phyloP scores from a whole-genome alignment of 2,797 vertebrate species.

The Phalanger gymnotis region DNA sequence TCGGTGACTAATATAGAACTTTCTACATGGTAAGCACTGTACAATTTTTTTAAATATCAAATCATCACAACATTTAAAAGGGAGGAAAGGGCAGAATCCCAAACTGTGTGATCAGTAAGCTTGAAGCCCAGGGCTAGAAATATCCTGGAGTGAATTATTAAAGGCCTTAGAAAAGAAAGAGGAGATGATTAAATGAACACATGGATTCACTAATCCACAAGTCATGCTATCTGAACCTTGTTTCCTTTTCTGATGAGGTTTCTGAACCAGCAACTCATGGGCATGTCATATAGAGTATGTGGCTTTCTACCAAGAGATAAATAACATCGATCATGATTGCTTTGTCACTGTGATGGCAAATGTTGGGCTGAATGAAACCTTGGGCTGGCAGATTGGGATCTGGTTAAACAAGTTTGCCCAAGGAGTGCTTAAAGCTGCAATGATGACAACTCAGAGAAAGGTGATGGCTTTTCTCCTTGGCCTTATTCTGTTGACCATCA shows the following conservation, averaged over 20 bases:
- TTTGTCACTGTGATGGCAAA: constrained; percentile 23
- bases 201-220: not conserved
- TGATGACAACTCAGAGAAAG: not conserved
- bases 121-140: not conserved
- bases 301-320: constrained; percentile 27
- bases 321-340: not conserved
- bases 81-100: not conserved
- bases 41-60: not conserved
- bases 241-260: not conserved
- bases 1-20: not conserved
- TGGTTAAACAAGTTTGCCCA: constrained; percentile 3
- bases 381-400: not conserved
- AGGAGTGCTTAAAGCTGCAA: constrained; percentile 32
- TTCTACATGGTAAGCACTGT: not conserved
- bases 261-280: not conserved
- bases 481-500: not conserved
- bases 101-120: not conserved
- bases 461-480: not conserved
- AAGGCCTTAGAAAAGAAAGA: constrained; percentile 1
- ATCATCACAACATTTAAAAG: constrained; percentile 4
- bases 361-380: not conserved
- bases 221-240: not conserved
- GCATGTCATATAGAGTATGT: not conserved
- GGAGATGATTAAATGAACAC: not conserved
- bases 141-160: not conserved